Percentiles rank a stretch among this genome's conserved stretches.
These are phyloP conservation scores for Sinocyclocheilus anophthalmus DNA, from an alignment of 2,113 vertebrate species.

Conservation along the genomic window DNA sequence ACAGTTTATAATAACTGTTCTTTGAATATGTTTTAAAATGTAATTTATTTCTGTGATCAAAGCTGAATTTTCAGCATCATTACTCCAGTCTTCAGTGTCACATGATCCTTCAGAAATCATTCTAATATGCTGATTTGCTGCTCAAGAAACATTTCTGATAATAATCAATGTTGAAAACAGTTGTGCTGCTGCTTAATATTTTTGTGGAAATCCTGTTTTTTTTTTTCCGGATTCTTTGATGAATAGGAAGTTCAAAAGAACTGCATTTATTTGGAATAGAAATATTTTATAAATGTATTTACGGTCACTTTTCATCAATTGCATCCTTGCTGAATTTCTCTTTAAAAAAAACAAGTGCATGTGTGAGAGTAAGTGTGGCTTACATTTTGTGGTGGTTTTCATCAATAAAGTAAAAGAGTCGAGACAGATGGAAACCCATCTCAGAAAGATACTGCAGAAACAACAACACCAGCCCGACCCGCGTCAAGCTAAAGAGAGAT, in stretches of 20 bases:
- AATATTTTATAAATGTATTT: too few species aligned
- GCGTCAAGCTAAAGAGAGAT: constrained; percentile 80
- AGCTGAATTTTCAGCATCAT: neutral
- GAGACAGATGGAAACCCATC: constrained; percentile 88
- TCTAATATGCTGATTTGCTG: neutral
- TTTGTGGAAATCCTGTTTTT: neutral
- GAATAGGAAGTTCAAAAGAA: neutral
- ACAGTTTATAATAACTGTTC: too few species aligned
- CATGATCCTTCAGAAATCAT: neutral
- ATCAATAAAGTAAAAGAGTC: constrained; percentile 90
- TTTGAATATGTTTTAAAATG: neutral
- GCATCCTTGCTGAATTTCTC: neutral
- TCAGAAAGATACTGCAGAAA: constrained; percentile 91
- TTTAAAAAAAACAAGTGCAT: neutral
- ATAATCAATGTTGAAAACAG: neutral
- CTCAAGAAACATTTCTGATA: neutral
- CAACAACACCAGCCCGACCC: constrained; percentile 88
- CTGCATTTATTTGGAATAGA: too few species aligned
- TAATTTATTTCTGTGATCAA: neutral
- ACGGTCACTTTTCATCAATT: neutral
- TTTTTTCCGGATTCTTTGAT: neutral
- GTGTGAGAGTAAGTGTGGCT: constrained; percentile 54
- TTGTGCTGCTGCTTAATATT: neutral
- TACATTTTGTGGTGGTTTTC: constrained; percentile 96
- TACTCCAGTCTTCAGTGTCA: neutral